These are phyloP conservation scores for Armadillidium nasatum DNA, from an alignment of 1,140 invertebrate genomes.

Conservation along the genomic window DNA sequence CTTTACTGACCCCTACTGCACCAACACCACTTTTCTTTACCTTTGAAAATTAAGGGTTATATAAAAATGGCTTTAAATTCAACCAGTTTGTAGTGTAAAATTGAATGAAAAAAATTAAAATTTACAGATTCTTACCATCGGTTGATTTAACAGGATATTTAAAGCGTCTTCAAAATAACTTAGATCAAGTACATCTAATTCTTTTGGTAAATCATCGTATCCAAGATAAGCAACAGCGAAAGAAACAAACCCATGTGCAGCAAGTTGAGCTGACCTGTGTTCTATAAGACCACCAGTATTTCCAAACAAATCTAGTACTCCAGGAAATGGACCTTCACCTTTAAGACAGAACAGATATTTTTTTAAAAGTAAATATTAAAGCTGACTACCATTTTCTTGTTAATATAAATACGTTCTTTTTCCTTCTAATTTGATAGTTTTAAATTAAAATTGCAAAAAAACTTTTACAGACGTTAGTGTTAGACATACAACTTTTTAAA, in stretches of 20 bases:
- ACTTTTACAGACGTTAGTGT: no score
- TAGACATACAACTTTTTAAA: no score
- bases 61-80: no score
- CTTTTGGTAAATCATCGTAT: constrained; percentile 37
- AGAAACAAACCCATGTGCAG: constrained; percentile 34
- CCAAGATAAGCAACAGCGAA: constrained; percentile 33
- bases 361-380: no score
- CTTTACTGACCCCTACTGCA: constrained; percentile 29
- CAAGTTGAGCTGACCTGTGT: constrained; percentile 33
- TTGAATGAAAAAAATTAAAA: no score
- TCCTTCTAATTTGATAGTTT: no score
- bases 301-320: constrained; percentile 39
- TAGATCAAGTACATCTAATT: constrained; percentile 29
- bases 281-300: constrained; percentile 34
- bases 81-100: no score
- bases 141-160: no score
- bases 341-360: neutral
- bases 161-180: constrained; percentile 10
- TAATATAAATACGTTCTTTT: no score
- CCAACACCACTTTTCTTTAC: constrained; percentile 25
- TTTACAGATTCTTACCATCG: no score
- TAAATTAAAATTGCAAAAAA: no score
- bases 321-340: constrained; percentile 41
- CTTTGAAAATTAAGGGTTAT: neutral
- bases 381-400: no score